A percentile compares a stretch with the other conserved stretches of the same genome.
Evolutionary conservation across 2,113 vertebrate species (phyloP).

Genomic region (Tragulus kanchil): DNA sequence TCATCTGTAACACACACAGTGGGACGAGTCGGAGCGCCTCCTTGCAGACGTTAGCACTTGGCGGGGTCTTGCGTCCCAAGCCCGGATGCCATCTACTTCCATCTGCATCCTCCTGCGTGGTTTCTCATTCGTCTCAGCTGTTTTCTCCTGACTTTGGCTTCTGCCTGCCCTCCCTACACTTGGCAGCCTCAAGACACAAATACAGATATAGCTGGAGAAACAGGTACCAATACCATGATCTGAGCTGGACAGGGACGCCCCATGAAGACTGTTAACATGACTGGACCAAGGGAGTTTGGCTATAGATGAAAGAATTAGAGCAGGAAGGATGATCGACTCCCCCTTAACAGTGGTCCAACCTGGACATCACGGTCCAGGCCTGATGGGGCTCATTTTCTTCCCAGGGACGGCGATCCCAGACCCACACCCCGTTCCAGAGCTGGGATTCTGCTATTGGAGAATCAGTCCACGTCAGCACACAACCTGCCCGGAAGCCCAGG

Average conservation of each 20-base stretch:
- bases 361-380: accelerated
- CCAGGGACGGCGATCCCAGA: background rate
- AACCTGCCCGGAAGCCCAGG: background rate
- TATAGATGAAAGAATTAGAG: no score
- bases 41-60: conserved; percentile 64
- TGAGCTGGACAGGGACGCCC: background rate
- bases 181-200: background rate
- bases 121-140: background rate
- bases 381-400: background rate
- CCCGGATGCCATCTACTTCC: background rate
- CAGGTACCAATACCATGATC: background rate
- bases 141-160: background rate
- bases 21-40: conserved; percentile 72
- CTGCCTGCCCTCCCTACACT: background rate
- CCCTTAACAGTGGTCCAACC: background rate
- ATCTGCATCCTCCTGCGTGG: background rate
- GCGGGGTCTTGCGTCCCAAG: conserved; percentile 68
- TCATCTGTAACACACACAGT: conserved; percentile 80
- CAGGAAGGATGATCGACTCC: accelerated
- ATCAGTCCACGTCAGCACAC: no score
- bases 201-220: background rate
- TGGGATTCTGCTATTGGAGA: accelerated
- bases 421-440: accelerated
- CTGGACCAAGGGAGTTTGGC: background rate
- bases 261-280: background rate